Evolutionary conservation across 2,113 vertebrate genomes (phyloP).

Genomic region (Romanogobio albipinnatus): DNA sequence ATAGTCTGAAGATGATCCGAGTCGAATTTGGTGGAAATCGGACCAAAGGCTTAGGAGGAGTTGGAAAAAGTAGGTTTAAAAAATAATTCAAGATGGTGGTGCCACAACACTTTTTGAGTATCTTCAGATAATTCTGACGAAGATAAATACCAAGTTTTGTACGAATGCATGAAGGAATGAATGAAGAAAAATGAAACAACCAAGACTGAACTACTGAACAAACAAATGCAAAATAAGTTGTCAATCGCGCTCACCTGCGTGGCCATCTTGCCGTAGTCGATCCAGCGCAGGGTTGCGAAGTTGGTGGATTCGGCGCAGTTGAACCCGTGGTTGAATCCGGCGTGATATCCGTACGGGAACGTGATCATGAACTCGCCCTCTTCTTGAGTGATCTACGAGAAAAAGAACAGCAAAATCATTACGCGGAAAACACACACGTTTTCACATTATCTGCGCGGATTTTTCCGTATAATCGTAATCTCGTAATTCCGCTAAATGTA

Average conservation of each 20-base stretch:
- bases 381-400: conserved; percentile 90
- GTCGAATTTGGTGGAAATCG: no score
- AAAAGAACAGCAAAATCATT: not conserved
- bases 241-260: conserved; percentile 80
- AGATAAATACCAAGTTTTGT: not conserved
- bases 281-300: conserved; percentile 95
- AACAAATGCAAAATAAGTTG: no score
- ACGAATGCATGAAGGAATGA: no score
- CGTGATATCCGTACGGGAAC: conserved; percentile 95
- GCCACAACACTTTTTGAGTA: not conserved
- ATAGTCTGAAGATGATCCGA: no score
- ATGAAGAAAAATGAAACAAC: no score
- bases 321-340: conserved; percentile 98
- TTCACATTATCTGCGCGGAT: not conserved
- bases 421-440: not conserved
- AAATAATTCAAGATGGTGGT: no score
- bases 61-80: no score
- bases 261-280: conserved; percentile 97
- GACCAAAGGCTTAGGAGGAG: no score
- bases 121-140: not conserved
- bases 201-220: no score
- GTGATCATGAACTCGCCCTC: conserved; percentile 98
- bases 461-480: not conserved
- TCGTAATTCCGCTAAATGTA: not conserved
- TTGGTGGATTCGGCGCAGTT: conserved; percentile 98